Percentiles rank a stretch among this genome's conserved stretches.
These are phyloP conservation scores for Chloroclysta siterata DNA, from an alignment of 2,888 invertebrate species.

Conservation along the genomic window DNA sequence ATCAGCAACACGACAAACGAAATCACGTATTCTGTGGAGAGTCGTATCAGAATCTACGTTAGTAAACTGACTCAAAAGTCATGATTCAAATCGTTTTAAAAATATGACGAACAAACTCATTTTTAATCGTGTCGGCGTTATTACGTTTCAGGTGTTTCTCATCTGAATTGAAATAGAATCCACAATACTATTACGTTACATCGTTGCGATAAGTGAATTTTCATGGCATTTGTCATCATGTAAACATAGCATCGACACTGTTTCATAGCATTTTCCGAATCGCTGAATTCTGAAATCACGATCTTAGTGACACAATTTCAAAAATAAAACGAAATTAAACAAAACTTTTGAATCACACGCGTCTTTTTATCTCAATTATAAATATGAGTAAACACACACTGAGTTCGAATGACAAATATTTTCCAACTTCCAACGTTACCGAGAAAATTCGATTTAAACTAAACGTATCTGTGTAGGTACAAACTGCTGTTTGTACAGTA, in stretches of 20 bases:
- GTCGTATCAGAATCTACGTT: too few species aligned
- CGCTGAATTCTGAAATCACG: constrained; percentile 16
- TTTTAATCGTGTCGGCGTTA: background rate
- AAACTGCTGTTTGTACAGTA: background rate
- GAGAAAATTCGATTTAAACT: constrained; percentile 12
- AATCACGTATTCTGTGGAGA: too few species aligned
- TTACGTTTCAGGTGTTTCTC: background rate
- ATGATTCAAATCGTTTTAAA: background rate
- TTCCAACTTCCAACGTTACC: constrained; percentile 6
- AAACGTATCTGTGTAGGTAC: constrained; percentile 14
- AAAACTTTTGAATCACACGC: constrained; percentile 35
- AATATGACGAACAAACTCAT: too few species aligned
- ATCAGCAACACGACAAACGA: too few species aligned
- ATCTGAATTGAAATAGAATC: constrained; percentile 7
- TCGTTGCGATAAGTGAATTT: constrained; percentile 8
- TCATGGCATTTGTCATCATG: constrained; percentile 16
- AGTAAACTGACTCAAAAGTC: too few species aligned
- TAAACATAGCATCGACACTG: constrained; percentile 17
- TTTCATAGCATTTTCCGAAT: constrained; percentile 19
- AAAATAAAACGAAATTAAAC: constrained; percentile 29
- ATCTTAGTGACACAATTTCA: constrained; percentile 33
- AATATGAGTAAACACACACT: constrained; percentile 25
- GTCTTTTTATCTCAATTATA: constrained; percentile 22
- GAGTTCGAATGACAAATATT: constrained; percentile 18
- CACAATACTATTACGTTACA: constrained; percentile 4